Conservation (phyloP, 92 coral and sea anemone species). For the Bergia sp. region DNA sequence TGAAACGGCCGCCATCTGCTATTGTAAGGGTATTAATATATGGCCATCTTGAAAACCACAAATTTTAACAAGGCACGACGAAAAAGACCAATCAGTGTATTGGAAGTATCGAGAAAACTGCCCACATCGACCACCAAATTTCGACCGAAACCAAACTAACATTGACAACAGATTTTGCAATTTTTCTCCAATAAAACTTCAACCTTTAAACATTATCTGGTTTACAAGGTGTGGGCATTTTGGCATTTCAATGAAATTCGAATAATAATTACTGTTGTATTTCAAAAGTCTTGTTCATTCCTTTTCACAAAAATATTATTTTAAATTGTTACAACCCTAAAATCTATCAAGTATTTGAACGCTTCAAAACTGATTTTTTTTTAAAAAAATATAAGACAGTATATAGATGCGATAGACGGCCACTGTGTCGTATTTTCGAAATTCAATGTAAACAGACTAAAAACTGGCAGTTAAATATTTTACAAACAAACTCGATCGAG, state of each 20-base stretch:
- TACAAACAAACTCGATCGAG: constrained; percentile 36
- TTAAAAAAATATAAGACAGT: neutral
- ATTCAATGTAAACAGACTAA: constrained; percentile 39
- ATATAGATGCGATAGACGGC: constrained; percentile 4
- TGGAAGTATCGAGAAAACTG: constrained; percentile 1
- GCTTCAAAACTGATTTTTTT: neutral
- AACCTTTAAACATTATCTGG: constrained; percentile 41
- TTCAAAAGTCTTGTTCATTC: constrained; percentile 11
- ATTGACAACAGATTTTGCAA: neutral
- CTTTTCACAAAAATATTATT: neutral
- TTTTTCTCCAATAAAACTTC: constrained; percentile 36
- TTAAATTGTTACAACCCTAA: neutral
- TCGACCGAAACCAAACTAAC: constrained; percentile 35
- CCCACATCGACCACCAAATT: constrained; percentile 25
- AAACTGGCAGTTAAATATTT: constrained; percentile 41
- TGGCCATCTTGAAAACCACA: constrained; percentile 52
- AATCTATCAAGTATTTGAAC: no score
- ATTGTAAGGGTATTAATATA: constrained; percentile 42
- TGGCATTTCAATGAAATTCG: constrained; percentile 46
- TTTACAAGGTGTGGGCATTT: constrained; percentile 53
- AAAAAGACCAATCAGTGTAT: constrained; percentile 30
- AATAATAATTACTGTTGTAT: constrained; percentile 41
- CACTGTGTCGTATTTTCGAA: constrained; percentile 34
- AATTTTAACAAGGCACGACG: constrained; percentile 41
- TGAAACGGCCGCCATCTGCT: constrained; percentile 42